phyloP scores from a whole-genome alignment of 2,888 invertebrate genomes.

The Neoaliturus tenellus region DNA sequence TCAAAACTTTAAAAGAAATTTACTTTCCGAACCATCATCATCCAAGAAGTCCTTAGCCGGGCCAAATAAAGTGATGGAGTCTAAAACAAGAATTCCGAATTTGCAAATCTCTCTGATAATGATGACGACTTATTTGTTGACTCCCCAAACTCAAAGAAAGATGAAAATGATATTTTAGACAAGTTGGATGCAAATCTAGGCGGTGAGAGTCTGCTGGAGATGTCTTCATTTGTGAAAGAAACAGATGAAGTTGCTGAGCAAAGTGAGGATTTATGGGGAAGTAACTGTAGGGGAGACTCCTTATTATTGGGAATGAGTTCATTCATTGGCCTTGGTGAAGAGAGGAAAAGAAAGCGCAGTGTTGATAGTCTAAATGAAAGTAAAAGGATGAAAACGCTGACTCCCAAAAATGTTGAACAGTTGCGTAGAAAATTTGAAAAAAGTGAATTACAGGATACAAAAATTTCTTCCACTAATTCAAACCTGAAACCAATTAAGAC shows the following conservation, averaged over 20 bases:
- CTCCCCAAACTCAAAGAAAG: slow-evolving; percentile 49
- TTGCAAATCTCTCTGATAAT: not conserved
- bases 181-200: slow-evolving; percentile 65
- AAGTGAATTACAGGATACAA: slow-evolving; percentile 7
- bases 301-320: not conserved
- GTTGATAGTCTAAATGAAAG: not conserved
- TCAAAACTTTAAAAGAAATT: not conserved
- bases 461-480: not conserved
- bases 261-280: not conserved
- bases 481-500: not conserved
- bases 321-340: not conserved
- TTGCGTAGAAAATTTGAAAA: not conserved
- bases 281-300: not conserved
- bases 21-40: not conserved
- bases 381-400: not conserved
- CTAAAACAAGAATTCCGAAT: not conserved
- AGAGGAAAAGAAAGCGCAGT: slow-evolving; percentile 26
- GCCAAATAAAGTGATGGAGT: not conserved
- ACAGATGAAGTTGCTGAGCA: not conserved
- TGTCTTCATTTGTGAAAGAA: slow-evolving; percentile 55
- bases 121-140: slow-evolving; percentile 64
- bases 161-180: slow-evolving; percentile 42
- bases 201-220: slow-evolving; percentile 66
- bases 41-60: not conserved
- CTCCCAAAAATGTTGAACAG: not conserved